A percentile compares a stretch with the other conserved stretches of the same genome.
Conservation (phyloP, 2,113 vertebrate genomes). For the Geococcyx californianus region DNA sequence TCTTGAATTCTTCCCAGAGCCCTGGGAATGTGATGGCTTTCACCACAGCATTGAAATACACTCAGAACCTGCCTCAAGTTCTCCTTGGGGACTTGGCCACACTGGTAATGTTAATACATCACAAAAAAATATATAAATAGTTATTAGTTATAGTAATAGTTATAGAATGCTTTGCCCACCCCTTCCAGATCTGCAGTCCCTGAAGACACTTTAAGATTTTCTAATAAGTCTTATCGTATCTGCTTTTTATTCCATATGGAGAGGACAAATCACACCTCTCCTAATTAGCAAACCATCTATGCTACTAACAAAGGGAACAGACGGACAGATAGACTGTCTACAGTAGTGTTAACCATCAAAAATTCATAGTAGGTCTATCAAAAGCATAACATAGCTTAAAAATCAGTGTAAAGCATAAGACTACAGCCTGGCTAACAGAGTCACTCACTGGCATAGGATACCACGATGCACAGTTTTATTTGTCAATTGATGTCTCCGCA, state of each 20-base stretch:
- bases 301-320: background rate
- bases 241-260: background rate
- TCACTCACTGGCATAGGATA: fast-evolving
- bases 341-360: background rate
- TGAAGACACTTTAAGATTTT: background rate
- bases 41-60: background rate
- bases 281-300: background rate
- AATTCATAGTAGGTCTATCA: background rate
- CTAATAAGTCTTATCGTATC: background rate
- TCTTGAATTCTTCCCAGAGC: background rate
- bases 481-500: too few species aligned
- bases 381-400: background rate
- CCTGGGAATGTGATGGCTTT: background rate
- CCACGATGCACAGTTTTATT: fast-evolving
- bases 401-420: background rate
- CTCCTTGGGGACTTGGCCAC: background rate
- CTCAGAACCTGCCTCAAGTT: background rate
- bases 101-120: background rate
- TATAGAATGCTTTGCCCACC: background rate
- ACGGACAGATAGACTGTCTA: background rate
- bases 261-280: background rate
- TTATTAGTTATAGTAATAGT: too few species aligned
- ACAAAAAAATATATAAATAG: background rate
- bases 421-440: background rate
- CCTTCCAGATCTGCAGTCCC: background rate